Evolutionary conservation across 2,888 invertebrate species (phyloP).

Genomic region (Linyphia triangularis): DNA sequence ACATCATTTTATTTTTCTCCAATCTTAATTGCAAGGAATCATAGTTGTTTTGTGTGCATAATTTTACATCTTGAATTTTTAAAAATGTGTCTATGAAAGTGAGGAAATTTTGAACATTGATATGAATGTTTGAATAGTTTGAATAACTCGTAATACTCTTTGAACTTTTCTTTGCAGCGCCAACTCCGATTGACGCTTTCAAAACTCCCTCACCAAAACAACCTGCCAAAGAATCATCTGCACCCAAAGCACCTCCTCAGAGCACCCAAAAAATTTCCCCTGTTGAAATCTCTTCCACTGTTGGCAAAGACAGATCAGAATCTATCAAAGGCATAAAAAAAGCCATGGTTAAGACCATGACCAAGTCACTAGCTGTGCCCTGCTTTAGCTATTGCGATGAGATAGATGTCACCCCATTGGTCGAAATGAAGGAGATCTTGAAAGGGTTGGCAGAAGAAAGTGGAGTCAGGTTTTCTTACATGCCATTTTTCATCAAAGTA

Average conservation of each 20-base stretch:
- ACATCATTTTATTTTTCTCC: too few relatives aligned
- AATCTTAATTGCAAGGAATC: too few relatives aligned
- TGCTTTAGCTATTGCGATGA: conserved; percentile 98
- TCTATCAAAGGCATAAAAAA: conserved; percentile 90
- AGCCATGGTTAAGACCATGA: conserved; percentile 98
- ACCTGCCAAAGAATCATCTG: conserved; percentile 25
- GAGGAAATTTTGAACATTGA: too few relatives aligned
- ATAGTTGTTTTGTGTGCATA: too few relatives aligned
- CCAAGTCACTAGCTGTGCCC: conserved; percentile 91
- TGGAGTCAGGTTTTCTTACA: conserved; percentile 88
- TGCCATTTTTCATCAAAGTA: conserved; percentile 96
- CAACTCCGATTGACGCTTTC: neutral
- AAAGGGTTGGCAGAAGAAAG: conserved; percentile 84
- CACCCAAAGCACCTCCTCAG: conserved; percentile 50
- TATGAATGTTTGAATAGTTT: too few relatives aligned
- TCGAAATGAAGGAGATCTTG: conserved; percentile 85
- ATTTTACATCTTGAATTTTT: too few relatives aligned
- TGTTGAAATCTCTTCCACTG: conserved; percentile 30
- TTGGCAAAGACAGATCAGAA: conserved; percentile 82
- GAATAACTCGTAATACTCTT: too few relatives aligned
- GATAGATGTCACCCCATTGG: conserved; percentile 89
- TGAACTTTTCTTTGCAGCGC: neutral
- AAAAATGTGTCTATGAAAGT: too few relatives aligned
- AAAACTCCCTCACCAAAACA: neutral
- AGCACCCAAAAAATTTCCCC: neutral